phyloP scores from a whole-genome alignment of 1,140 invertebrate species.

The Drosophila kurseongensis region DNA sequence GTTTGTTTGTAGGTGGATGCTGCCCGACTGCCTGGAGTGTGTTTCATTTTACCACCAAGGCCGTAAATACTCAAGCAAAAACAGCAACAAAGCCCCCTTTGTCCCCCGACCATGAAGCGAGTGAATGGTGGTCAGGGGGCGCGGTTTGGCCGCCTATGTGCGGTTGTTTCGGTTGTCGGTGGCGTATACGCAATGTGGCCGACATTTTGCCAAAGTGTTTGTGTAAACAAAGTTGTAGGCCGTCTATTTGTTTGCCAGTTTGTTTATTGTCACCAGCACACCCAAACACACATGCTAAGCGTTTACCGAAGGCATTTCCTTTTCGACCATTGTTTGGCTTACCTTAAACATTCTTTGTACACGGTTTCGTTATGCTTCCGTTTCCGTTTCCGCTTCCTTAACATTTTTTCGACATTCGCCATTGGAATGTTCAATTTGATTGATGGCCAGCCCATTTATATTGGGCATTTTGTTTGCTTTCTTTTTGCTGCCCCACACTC shows the following conservation, averaged over 20 bases:
- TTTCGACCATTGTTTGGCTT: conserved; percentile 42
- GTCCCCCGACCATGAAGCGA: conserved; percentile 1
- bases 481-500: conserved; percentile 4
- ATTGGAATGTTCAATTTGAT: conserved; percentile 64
- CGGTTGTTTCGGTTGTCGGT: conserved; percentile 42
- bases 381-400: conserved; percentile 57
- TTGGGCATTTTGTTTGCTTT: conserved; percentile 34
- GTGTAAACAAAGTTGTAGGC: conserved; percentile 77
- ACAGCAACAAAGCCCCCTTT: conserved; percentile 9
- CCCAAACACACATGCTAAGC: conserved; percentile 20
- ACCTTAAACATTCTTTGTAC: conserved; percentile 53
- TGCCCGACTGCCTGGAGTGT: conserved; percentile 29
- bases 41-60: conserved; percentile 65
- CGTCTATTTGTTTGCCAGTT: conserved; percentile 69
- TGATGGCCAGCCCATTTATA: conserved; percentile 70
- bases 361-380: conserved; percentile 45
- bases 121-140: conserved; percentile 53
- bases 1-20: conserved; percentile 50
- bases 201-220: conserved; percentile 74
- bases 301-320: conserved; percentile 72
- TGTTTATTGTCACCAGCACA: conserved; percentile 66
- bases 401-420: conserved; percentile 35
- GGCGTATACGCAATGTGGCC: conserved; percentile 76
- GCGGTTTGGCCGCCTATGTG: conserved; percentile 52
- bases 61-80: conserved; percentile 67